Conservation (phyloP, 1,140 invertebrate species). For the Anastrepha obliqua region DNA sequence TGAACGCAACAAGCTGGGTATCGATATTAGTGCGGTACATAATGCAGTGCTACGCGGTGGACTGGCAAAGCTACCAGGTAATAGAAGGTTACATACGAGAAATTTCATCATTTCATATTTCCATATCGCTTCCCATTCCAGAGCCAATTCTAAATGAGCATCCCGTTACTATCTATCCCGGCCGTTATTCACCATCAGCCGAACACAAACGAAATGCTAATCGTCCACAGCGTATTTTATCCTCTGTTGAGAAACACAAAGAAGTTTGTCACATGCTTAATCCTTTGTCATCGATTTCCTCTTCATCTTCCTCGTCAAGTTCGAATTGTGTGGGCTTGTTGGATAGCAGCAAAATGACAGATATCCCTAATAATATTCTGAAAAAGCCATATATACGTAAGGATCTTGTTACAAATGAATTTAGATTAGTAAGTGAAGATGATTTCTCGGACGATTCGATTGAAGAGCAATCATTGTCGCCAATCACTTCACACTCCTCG, state of each 20-base stretch:
- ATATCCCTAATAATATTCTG: constrained; percentile 57
- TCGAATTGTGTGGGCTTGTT: constrained; percentile 57
- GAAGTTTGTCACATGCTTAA: constrained; percentile 80
- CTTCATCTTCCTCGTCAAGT: constrained; percentile 64
- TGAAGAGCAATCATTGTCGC: constrained; percentile 80
- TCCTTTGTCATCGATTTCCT: constrained; percentile 64
- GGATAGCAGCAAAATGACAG: constrained; percentile 4
- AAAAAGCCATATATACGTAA: constrained; percentile 47
- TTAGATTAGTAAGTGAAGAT: constrained; percentile 60
- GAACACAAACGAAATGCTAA: constrained; percentile 66
- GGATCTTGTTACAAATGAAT: constrained; percentile 54
- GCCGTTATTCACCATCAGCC: constrained; percentile 75
- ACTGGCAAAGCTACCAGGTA: constrained; percentile 68
- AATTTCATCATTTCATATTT: background rate
- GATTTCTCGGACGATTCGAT: constrained; percentile 89
- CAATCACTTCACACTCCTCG: constrained; percentile 65
- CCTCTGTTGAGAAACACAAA: constrained; percentile 83
- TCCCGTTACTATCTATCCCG: constrained; percentile 79
- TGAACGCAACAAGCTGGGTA: constrained; percentile 70
- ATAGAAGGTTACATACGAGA: background rate
- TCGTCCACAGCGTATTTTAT: constrained; percentile 80
- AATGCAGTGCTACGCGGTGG: constrained; percentile 72
- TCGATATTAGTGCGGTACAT: constrained; percentile 73
- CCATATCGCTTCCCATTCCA: background rate
- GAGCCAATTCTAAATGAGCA: constrained; percentile 77